Conservation (phyloP, 64 coral and sea anemone species). For the Actinia tenebrosa region DNA sequence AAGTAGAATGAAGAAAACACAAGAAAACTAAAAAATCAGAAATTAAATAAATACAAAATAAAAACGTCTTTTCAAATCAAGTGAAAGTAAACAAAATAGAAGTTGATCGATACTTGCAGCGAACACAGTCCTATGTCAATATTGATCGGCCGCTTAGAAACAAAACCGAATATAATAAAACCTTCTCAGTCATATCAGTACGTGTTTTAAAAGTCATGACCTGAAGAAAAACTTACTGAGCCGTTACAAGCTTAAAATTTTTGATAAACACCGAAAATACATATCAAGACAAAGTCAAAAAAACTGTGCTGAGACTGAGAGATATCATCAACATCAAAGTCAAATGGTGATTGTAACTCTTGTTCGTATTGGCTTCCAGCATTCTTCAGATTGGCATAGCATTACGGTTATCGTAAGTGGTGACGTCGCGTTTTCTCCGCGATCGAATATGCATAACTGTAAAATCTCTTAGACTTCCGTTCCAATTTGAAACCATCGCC, state of each 20-base stretch:
- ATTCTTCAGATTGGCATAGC: neutral
- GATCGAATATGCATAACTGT: neutral
- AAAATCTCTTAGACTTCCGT: neutral
- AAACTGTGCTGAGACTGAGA: neutral
- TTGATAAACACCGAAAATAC: neutral
- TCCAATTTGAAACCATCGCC: neutral
- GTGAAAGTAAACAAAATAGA: neutral
- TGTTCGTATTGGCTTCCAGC: neutral
- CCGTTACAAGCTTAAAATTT: neutral
- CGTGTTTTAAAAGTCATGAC: neutral
- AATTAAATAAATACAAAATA: neutral
- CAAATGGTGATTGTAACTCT: neutral
- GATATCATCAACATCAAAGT: neutral
- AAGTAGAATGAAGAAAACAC: neutral
- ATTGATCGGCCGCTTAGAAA: too few relatives aligned
- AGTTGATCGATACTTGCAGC: too few relatives aligned
- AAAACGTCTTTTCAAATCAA: neutral
- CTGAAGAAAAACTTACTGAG: neutral
- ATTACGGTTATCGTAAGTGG: neutral
- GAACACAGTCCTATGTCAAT: too few relatives aligned
- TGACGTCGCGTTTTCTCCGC: neutral
- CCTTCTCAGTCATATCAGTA: neutral
- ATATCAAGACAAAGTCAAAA: neutral
- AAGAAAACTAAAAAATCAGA: neutral
- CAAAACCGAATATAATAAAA: too few relatives aligned